Evolutionary conservation across 2,888 invertebrate species (phyloP), one percentile per base, ranked within the genome.

Genomic region (Noctua comes): DNA sequence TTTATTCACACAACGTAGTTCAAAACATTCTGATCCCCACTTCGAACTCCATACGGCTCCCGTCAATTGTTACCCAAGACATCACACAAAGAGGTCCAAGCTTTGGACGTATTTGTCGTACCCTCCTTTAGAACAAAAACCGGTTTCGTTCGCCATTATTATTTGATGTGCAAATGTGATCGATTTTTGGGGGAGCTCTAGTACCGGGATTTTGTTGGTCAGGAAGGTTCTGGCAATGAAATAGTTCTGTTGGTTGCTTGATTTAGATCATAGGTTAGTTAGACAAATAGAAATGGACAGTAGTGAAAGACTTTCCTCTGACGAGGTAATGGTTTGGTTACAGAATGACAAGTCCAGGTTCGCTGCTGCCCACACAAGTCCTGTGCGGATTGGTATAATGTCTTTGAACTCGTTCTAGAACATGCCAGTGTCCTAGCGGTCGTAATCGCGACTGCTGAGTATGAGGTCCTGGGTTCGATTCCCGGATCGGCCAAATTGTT

Each of bases 41-140:
- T 74, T 79, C 27, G 70, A 48, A 51, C 46, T 27, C 31, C 48
- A 74, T 68, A 71, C 71, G 43, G 27, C 70, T 66, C 64, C 62
- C 46, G 64, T 57, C 80, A 79, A 85, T 88, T 80, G 86, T 87
- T 81, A 59, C 72, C 80, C 40, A 69, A 82, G 79, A 77, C 40
- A 71, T 65, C 76, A n/a, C 62, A 85, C 79, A 85, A 85, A 86
- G 46, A 79, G 57, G 74, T 68, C 84, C 69, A 83, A 70, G 74
- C 72, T 76, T 74, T 73, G 62, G 75, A 62, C 64, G 69, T 77
- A 77, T 76, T 87, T 79, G 62, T 84, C 57, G 72, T 77, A 76
- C 80, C 87, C 88, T 88, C 84, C 65, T 73, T 68, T 73, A 59
- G 66, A 77, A 68, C 13, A 46, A 13, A 64, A 84, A 84, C 84